Percentiles rank a stretch among this genome's conserved stretches.
Evolutionary conservation across 2,888 invertebrate genomes (phyloP).

Genomic region (Troglohyphantes excavatus): DNA sequence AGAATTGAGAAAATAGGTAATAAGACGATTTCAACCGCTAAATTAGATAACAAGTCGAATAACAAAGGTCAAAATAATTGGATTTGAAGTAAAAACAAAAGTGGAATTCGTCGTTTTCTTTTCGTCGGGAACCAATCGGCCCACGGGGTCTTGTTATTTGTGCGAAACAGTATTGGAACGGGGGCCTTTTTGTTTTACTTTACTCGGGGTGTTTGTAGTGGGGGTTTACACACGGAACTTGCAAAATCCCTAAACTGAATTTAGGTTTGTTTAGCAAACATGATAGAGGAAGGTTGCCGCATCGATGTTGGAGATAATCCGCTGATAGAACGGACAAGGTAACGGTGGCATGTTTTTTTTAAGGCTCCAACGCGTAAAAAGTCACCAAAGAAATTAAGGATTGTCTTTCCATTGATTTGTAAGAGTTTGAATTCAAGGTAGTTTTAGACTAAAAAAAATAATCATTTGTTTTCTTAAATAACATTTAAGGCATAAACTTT

Average conservation of each 20-base stretch:
- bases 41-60: too few species aligned
- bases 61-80: neutral
- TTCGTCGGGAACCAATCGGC: neutral
- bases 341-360: neutral
- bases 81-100: neutral
- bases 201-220: neutral
- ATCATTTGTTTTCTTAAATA: too few species aligned
- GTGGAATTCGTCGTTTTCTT: too few species aligned
- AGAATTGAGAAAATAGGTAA: too few species aligned
- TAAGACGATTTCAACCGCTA: too few species aligned
- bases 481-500: too few species aligned
- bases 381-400: neutral
- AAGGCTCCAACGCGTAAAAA: neutral
- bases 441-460: too few species aligned
- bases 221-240: conserved; percentile 1
- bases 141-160: neutral
- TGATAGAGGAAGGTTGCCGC: neutral
- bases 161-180: neutral
- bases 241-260: conserved; percentile 34
- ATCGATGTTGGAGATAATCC: conserved; percentile 35
- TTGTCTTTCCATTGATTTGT: too few species aligned
- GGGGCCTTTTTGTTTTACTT: conserved; percentile 6
- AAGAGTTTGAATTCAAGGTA: too few species aligned
- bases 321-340: neutral
- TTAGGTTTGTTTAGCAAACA: conserved; percentile 56